These are phyloP conservation scores for Enteromius treurensis DNA, from an alignment of 2,797 vertebrate species.

Conservation along the genomic window DNA sequence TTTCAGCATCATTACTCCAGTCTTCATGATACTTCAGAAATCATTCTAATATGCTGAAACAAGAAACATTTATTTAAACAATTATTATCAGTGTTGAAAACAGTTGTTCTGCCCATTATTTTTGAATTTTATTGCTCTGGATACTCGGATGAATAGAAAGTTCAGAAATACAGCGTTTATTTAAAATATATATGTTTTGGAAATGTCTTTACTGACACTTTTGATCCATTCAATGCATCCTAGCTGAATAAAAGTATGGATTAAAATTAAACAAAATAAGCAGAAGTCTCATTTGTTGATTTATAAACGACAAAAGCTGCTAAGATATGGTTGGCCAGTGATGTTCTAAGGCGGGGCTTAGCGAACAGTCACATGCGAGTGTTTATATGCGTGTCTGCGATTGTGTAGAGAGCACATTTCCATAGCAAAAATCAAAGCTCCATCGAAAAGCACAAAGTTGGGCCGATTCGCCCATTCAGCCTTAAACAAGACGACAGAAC, in stretches of 20 bases:
- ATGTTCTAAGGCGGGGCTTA: neutral
- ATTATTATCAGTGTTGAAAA: neutral
- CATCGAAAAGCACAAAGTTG: constrained; percentile 14
- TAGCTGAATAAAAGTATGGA: neutral
- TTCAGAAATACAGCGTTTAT: neutral
- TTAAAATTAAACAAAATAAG: neutral
- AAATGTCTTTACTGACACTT: neutral
- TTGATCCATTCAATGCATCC: neutral
- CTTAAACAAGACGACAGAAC: constrained; percentile 24
- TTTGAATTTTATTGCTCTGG: neutral
- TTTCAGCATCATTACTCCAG: neutral
- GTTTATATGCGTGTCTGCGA: constrained; percentile 1
- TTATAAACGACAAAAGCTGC: neutral
- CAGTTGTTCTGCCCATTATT: neutral
- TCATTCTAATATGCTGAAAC: neutral
- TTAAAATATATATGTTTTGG: neutral
- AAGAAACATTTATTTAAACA: neutral
- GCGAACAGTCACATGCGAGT: neutral
- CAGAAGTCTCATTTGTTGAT: neutral
- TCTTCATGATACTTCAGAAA: neutral
- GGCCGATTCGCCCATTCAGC: constrained; percentile 10
- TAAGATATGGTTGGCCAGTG: neutral
- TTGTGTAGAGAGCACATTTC: neutral
- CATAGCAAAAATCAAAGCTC: constrained; percentile 7
- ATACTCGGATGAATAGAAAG: neutral